Evolutionary conservation across 1,140 invertebrate genomes (phyloP), one percentile per base, ranked within the genome.

Genomic region (Lasioglossum albipes): DNA sequence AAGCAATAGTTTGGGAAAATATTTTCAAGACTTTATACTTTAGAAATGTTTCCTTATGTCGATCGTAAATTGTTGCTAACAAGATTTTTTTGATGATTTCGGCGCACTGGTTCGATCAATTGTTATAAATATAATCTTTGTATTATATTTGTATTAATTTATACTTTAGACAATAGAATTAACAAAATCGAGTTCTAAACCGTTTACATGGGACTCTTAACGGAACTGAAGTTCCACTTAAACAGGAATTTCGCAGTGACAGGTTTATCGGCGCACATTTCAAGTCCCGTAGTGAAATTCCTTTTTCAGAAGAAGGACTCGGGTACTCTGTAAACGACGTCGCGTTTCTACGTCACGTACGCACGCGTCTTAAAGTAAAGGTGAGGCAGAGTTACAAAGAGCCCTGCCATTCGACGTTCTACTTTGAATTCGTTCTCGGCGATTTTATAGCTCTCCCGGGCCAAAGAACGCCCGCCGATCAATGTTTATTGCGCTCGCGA

Each of bases 291-390:
- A 49, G n/a, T 3, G 20, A 68, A 41, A 68, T 79, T 79, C 18
- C 57, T 7, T 59, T 59, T 79, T 72, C 69, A 54, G 79, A 79
- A 68, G 72, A 70, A 57, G 41, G 9, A 12, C 57, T 36, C 2
- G 36, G 61, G 64, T 18, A 2, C 36, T 42, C 18, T 45, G 65
- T n/a, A 41, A 65, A 72, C 75, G 69, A 72, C 78, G 57, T 67
- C 76, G 66, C 81, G 76, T 82, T 62, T 79, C 70, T 22, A 62
- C 76, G 72, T 82, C 79, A 71, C 81, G 77, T 79, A 71, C 67
- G 79, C 59, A 65, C 65, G 45, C 52, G 67, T 2, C 65, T 45
- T 20, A 66, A 45, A 66, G 41, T 36, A 13, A 20, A 45, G 65
- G 36, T 20, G 20, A 10, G 66, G 12, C 45, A 49, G 12, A 68